These are phyloP conservation scores for Augochlora pura DNA, from an alignment of 1,140 invertebrate genomes.

Conservation along the genomic window DNA sequence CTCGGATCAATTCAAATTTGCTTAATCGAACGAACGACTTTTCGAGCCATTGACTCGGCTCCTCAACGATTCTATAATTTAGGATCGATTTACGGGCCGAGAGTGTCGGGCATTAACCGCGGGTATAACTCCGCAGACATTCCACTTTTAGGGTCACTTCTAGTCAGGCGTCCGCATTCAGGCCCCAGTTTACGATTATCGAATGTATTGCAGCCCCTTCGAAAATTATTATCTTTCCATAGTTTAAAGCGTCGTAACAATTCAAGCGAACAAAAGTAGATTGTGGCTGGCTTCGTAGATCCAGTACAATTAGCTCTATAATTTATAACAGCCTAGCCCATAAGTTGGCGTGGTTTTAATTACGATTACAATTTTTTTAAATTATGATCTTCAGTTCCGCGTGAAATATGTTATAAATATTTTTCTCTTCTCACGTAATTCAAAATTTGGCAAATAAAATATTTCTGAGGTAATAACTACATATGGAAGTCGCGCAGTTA, in stretches of 20 bases:
- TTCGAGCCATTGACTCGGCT: slow-evolving; percentile 28
- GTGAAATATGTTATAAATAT: too few relatives aligned
- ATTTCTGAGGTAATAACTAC: too few relatives aligned
- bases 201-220: slow-evolving; percentile 7
- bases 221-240: slow-evolving; percentile 32
- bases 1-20: slow-evolving; percentile 66
- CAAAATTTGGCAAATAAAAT: too few relatives aligned
- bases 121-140: slow-evolving; percentile 68
- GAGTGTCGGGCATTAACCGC: slow-evolving; percentile 64
- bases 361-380: too few relatives aligned
- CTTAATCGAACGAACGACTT: slow-evolving; percentile 65
- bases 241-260: slow-evolving; percentile 1
- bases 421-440: too few relatives aligned
- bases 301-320: too few relatives aligned
- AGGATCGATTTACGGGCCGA: slow-evolving; percentile 63
- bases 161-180: slow-evolving; percentile 44
- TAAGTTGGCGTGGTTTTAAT: too few relatives aligned
- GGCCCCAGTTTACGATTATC: slow-evolving; percentile 40
- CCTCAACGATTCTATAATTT: slow-evolving; percentile 56
- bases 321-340: too few relatives aligned
- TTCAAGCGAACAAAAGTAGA: not conserved
- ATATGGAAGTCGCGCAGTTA: too few relatives aligned
- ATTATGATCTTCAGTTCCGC: too few relatives aligned
- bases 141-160: slow-evolving; percentile 58
- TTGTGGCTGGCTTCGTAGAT: slow-evolving; percentile 5